Evolutionary conservation across 2,888 invertebrate species (phyloP), one percentile per base, ranked within the genome.

Genomic region (Sericinus montela): DNA sequence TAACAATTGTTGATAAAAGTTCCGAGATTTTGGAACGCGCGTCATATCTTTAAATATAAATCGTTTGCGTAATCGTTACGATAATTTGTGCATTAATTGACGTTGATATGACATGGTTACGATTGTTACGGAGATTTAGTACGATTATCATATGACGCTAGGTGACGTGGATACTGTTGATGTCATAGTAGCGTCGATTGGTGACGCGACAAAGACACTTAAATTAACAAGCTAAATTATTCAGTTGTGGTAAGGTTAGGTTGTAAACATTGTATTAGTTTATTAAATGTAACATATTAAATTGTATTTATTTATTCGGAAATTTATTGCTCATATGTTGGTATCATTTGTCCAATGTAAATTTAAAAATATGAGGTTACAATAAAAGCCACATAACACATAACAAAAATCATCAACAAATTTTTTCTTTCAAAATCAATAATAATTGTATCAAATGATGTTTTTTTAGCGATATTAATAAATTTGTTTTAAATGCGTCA

Each of bases 61-160:
- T 10, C 11, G 28, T 41, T 45, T 45, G 39, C 23, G 45, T 40
- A 45, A 50, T 19, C 19, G 40, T 35, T 19, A 29, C 29, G 40
- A 45, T 40, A 36, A 7, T 29, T 23, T 41, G 13, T 34, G 35
- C 19, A 40, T 45, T 75, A 72, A 77, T 79, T 75, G 72, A 64
- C 56, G 65, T 67, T 72, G 74, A 75, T 70, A 75, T 67, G 65
- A 55, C 64, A 73, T 78, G 79, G 80, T 75, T 77, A 73, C 69
- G 64, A 65, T 67, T 65, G 64, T 63, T 63, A 63, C 56, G 57
- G 62, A 61, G 67, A 67, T 69, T 70, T 72, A 62, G 70, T 65
- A 62, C 59, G 67, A 73, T 73, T 75, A 67, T 66, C 63, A 69
- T 58, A 75, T 85, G 85, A 86, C 84, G 86, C 69, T 69, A 47